A percentile compares a stretch with the other conserved stretches of the same genome.
phyloP scores from a whole-genome alignment of 2,113 vertebrate genomes.

The Hypanus sabinus region DNA sequence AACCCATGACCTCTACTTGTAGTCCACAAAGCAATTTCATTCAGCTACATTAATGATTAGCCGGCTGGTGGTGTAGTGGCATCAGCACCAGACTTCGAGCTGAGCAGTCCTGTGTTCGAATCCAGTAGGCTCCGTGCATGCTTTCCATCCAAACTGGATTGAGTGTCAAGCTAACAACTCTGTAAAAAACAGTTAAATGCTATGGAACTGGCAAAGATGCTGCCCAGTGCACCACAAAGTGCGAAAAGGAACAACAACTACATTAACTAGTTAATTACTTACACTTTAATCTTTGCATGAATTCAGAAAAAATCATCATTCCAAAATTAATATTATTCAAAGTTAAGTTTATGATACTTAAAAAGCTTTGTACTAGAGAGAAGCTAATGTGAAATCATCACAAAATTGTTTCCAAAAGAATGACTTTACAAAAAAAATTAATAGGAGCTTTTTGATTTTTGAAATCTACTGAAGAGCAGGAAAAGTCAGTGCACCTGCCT shows the following conservation, averaged over 20 bases:
- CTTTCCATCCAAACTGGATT: too few species aligned
- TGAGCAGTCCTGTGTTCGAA: too few species aligned
- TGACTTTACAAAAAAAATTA: not conserved
- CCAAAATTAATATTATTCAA: not conserved
- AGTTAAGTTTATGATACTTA: not conserved
- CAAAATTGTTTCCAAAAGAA: not conserved
- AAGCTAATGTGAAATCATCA: not conserved
- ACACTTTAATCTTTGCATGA: not conserved
- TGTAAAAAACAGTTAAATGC: too few species aligned
- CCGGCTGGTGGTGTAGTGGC: too few species aligned
- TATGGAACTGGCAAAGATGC: too few species aligned
- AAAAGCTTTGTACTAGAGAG: not conserved
- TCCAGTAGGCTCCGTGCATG: too few species aligned
- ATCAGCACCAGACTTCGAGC: too few species aligned
- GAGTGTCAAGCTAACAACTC: too few species aligned
- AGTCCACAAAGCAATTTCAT: not conserved
- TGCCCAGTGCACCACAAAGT: too few species aligned
- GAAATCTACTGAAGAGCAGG: not conserved
- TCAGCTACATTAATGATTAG: not conserved
- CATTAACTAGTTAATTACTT: not conserved
- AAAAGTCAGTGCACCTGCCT: not conserved
- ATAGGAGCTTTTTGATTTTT: not conserved
- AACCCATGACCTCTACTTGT: too few species aligned
- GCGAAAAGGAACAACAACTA: too few species aligned
- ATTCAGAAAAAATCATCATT: not conserved